phyloP scores from a whole-genome alignment of 1,140 invertebrate species.

The Acromyrmex charruanus region DNA sequence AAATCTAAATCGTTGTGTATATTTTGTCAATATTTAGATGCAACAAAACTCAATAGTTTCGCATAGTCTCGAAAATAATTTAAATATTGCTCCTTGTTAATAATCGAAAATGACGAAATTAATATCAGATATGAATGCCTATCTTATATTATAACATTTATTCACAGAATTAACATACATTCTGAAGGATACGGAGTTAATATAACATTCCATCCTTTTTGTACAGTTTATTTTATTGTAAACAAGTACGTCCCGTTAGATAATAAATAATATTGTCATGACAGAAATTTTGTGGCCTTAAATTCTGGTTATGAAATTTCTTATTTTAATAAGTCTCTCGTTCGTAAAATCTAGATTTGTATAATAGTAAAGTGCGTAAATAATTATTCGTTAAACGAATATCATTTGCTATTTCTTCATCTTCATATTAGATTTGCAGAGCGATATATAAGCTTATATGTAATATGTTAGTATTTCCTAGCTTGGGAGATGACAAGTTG shows the following conservation, averaged over 20 bases:
- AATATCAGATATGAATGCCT: slow-evolving; percentile 65
- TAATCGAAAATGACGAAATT: slow-evolving; percentile 36
- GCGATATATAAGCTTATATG: slow-evolving; percentile 32
- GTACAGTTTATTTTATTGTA: slow-evolving; percentile 78
- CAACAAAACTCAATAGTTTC: slow-evolving; percentile 44
- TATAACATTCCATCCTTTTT: slow-evolving; percentile 77
- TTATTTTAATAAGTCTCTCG: slow-evolving; percentile 59
- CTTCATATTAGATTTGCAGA: slow-evolving; percentile 40
- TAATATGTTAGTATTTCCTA: slow-evolving; percentile 38
- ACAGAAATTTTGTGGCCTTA: slow-evolving; percentile 76
- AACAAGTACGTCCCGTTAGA: slow-evolving; percentile 76
- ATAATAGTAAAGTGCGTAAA: slow-evolving; percentile 34
- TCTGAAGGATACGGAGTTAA: slow-evolving; percentile 68
- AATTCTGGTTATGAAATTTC: slow-evolving; percentile 68
- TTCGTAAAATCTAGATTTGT: slow-evolving; percentile 55
- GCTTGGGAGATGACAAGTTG: slow-evolving; percentile 16
- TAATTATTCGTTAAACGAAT: slow-evolving; percentile 37
- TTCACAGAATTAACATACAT: slow-evolving; percentile 68
- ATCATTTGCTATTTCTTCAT: slow-evolving; percentile 30
- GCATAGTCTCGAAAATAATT: slow-evolving; percentile 63
- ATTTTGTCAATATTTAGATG: slow-evolving; percentile 63
- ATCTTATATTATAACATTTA: slow-evolving; percentile 72
- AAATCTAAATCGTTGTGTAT: slow-evolving; percentile 59
- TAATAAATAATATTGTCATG: slow-evolving; percentile 75
- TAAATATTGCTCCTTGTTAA: slow-evolving; percentile 53